Base-by-base conservation (phyloP, 2,797 vertebrate genomes). In the Dermochelys coriacea region DNA sequence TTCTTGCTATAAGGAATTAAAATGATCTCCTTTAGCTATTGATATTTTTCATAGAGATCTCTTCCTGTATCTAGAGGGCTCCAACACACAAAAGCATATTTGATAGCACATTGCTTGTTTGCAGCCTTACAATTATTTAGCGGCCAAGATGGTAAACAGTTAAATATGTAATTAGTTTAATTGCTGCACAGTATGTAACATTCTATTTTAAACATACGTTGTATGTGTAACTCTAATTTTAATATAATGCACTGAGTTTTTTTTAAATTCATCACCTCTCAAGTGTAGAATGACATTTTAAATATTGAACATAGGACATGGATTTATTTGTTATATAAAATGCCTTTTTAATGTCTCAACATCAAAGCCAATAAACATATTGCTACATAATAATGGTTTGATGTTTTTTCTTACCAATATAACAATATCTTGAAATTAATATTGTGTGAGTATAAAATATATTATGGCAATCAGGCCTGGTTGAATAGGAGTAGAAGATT, bases 351-450 rank as follows among this genome's bases (percentile, higher is more conserved):
- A 96, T 98, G 96, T 98, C 71, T 97, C 95, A 97, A 95, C 97
- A 95, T 98, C 97, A 96, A 92, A 97, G 97, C 98, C 98, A 98
- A 98, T 98, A 98, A 98, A 98, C 94, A 27, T 97, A 84, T 96
- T 98, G 96, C 97, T 98, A 97, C 95, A 0, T 97, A 96, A 97
- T 90, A 88, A 78, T 94, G 97, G 96, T 98, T 98, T 98, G 97
- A 98, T 96, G 96, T 98, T 98, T 97, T 97, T 98, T 98, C 96
- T 98, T 98, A 95, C 91, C 88, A 94, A 41, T 54, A 52, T 52
- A 52, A 68, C 79, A 88, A 5, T 10, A 95, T 84, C 47, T 94
- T 88, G 87, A 75, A 93, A 91, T 37, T 84, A 45, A 90, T 94
- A 54, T 27, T 92, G 57, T 87, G 31, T 93, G 64, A 80, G 74